phyloP scores from a whole-genome alignment of 1,140 invertebrate genomes.

The Heliconius nattereri region DNA sequence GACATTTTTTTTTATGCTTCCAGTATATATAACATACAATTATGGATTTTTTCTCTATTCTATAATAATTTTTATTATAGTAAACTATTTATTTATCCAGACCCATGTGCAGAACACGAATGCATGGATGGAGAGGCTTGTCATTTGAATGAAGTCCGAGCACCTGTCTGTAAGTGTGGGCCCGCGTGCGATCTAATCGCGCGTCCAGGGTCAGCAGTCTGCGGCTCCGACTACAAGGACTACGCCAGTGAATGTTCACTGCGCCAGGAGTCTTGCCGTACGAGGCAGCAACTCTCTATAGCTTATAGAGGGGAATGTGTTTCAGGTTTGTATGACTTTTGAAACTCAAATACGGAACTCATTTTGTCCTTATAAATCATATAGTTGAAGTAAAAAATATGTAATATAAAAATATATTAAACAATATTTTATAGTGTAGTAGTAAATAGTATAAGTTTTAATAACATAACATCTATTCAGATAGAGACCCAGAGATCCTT shows the following conservation, averaged over 20 bases:
- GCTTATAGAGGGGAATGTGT: conserved; percentile 90
- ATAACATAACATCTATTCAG: background rate
- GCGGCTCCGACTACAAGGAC: conserved; percentile 92
- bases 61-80: too few relatives aligned
- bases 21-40: too few relatives aligned
- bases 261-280: conserved; percentile 87
- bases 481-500: conserved; percentile 2
- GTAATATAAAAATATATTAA: too few relatives aligned
- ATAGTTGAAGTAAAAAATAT: background rate
- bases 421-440: too few relatives aligned
- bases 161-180: conserved; percentile 89
- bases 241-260: conserved; percentile 92
- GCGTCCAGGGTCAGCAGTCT: conserved; percentile 85
- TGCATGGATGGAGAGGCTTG: conserved; percentile 91
- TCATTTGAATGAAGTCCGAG: conserved; percentile 88
- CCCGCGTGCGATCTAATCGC: conserved; percentile 88
- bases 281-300: conserved; percentile 86
- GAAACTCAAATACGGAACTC: background rate
- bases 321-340: conserved; percentile 84
- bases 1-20: too few relatives aligned
- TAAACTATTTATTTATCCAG: conserved; percentile 73
- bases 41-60: too few relatives aligned
- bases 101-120: conserved; percentile 89
- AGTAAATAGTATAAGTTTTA: background rate
- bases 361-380: background rate